phyloP scores from a whole-genome alignment of 2,113 vertebrate genomes.

The Microtus pennsylvanicus region DNA sequence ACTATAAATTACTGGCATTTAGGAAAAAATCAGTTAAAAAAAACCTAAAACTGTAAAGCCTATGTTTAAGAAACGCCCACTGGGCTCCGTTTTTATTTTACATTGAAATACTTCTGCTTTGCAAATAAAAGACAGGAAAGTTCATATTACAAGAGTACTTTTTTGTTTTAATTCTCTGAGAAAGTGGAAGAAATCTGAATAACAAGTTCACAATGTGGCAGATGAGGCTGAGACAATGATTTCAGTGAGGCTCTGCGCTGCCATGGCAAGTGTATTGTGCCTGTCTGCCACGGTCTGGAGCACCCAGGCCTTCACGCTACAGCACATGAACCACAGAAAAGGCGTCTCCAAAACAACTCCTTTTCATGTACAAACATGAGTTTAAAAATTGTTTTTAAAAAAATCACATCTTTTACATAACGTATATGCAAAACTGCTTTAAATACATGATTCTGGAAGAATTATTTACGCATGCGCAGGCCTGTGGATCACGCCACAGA shows the following conservation, averaged over 20 bases:
- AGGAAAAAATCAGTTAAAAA: conserved; percentile 84
- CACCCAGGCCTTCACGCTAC: conserved; percentile 90
- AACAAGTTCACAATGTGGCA: conserved; percentile 90
- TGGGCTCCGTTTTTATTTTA: conserved; percentile 92
- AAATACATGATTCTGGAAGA: conserved; percentile 94
- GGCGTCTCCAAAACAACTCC: conserved; percentile 81
- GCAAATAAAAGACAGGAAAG: conserved; percentile 93
- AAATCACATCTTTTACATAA: conserved; percentile 97
- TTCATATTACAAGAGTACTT: conserved; percentile 91
- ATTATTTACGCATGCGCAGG: conserved; percentile 93
- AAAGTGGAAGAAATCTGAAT: conserved; percentile 90
- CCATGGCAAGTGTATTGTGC: conserved; percentile 87
- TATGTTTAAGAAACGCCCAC: conserved; percentile 92
- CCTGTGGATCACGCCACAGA: conserved; percentile 89
- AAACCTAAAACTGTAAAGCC: conserved; percentile 88
- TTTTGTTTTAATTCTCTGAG: conserved; percentile 89
- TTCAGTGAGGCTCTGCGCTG: conserved; percentile 87
- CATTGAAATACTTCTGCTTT: conserved; percentile 93
- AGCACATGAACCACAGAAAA: conserved; percentile 93
- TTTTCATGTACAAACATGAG: conserved; percentile 95
- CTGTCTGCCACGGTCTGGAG: conserved; percentile 88
- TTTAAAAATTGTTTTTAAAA: conserved; percentile 93
- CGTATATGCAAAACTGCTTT: conserved; percentile 94
- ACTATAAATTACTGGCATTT: conserved; percentile 73
- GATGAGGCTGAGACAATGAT: conserved; percentile 88